Base-by-base conservation (phyloP, 1,140 invertebrate species). In the Drosophila pseudoananassae region DNA sequence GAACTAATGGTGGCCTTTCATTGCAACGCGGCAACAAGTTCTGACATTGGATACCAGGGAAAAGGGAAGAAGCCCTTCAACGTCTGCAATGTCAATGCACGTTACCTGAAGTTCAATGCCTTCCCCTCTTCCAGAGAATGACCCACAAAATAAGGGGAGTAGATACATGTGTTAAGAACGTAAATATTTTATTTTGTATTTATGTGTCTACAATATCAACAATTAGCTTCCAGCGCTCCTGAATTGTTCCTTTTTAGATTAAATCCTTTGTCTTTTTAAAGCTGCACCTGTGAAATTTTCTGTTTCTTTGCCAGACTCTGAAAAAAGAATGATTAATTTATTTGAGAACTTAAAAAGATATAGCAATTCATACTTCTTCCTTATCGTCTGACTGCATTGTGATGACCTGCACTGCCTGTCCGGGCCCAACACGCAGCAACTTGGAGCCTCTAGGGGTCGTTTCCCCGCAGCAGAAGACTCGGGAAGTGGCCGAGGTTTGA, bases 391-490 rank as follows among this genome's bases (percentile, higher is more conserved):
- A 63, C 17, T 76, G 63, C 57, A 82, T 59, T 10, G 83, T 91
- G 20, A 91, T 85, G 12, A 91, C 78, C 45, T 91, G 90, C 10
- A 91, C 87, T 4, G 90, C 90, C 53, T 91, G 90, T 5, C 90
- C 90, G 2, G 90, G 90, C 8, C 85, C 82, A 0, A 70, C 52
- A 59, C 83, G 56, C 14, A 82, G 25, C 27, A 91, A 14, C 51
- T 91, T 90, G 2, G 75, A 69, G 14, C 49, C 66, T 5, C 72
- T 71, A 2, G 65, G 59, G 1, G 83, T 69, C 4, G 50, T 49
- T 1, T 91, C 90, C 40, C 90, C 90, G 20, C 90, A 91, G 68
- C 90, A 91, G 49, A 91, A 91, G 10, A 91, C 83, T 5, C 88
- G 53, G 7, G 82, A 75, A 1, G 68, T 64, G 38, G 70, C 29